These are phyloP conservation scores for Sturmia bella DNA, from an alignment of 2,888 invertebrate genomes.

Conservation along the genomic window DNA sequence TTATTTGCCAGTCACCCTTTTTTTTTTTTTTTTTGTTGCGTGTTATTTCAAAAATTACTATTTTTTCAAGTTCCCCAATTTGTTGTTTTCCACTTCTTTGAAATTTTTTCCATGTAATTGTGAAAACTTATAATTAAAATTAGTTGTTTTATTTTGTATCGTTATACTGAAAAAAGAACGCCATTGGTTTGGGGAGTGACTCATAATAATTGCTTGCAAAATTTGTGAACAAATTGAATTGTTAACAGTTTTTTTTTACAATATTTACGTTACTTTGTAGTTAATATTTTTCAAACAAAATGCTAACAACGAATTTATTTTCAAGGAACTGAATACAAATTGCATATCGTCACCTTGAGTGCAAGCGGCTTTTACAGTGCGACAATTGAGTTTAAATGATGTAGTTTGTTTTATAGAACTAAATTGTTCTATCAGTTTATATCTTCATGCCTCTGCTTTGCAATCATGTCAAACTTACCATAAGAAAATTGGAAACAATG, in stretches of 20 bases:
- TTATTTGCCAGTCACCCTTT: not conserved
- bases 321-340: conserved; percentile 7
- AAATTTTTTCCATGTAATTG: conserved; percentile 29
- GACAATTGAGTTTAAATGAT: too few relatives aligned
- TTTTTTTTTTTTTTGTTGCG: conserved; percentile 42
- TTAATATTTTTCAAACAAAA: conserved; percentile 15
- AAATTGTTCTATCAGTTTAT: too few relatives aligned
- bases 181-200: conserved; percentile 38
- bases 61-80: conserved; percentile 26
- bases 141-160: not conserved
- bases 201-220: conserved; percentile 46
- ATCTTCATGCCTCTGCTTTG: too few relatives aligned
- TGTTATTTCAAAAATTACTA: conserved; percentile 26
- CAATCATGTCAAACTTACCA: too few relatives aligned
- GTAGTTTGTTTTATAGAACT: too few relatives aligned
- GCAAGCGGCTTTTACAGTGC: too few relatives aligned
- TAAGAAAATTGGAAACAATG: too few relatives aligned
- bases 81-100: not conserved
- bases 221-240: conserved; percentile 51
- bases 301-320: conserved; percentile 29
- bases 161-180: conserved; percentile 19
- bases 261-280: not conserved
- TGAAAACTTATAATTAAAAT: conserved; percentile 30
- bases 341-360: too few relatives aligned
- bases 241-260: conserved; percentile 21